Conservation (phyloP, 1,140 invertebrate genomes). For the Melanaphis sacchari region DNA sequence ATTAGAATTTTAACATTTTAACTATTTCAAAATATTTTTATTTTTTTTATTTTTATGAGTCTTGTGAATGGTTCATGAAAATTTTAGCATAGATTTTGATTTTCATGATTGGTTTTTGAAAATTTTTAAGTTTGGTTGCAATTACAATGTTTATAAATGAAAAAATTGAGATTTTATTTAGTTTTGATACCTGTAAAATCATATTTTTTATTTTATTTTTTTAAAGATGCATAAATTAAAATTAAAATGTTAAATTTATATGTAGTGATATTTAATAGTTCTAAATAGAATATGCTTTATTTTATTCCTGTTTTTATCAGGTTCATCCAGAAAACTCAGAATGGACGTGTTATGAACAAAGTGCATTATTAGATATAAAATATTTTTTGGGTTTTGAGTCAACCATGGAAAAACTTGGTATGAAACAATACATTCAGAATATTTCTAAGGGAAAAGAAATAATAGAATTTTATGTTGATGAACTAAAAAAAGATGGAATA, state of each 20-base stretch:
- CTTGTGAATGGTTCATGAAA: too few relatives aligned
- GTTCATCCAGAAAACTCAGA: conserved; percentile 92
- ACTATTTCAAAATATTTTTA: too few relatives aligned
- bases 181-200: too few relatives aligned
- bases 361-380: conserved; percentile 91
- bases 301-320: conserved; percentile 65
- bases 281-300: neutral
- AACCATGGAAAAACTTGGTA: conserved; percentile 94
- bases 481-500: conserved; percentile 83
- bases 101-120: too few relatives aligned
- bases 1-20: too few relatives aligned
- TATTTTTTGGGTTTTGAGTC: conserved; percentile 97
- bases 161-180: neutral
- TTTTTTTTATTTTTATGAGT: too few relatives aligned
- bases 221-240: neutral
- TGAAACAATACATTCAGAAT: conserved; percentile 95
- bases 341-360: conserved; percentile 98
- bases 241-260: neutral
- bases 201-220: too few relatives aligned
- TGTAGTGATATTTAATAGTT: neutral
- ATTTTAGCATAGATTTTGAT: too few relatives aligned
- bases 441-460: conserved; percentile 96
- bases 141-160: neutral
- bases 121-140: too few relatives aligned
- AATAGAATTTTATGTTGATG: conserved; percentile 89